Conservation (phyloP, 1,140 invertebrate species). For the Helicoverpa armigera region DNA sequence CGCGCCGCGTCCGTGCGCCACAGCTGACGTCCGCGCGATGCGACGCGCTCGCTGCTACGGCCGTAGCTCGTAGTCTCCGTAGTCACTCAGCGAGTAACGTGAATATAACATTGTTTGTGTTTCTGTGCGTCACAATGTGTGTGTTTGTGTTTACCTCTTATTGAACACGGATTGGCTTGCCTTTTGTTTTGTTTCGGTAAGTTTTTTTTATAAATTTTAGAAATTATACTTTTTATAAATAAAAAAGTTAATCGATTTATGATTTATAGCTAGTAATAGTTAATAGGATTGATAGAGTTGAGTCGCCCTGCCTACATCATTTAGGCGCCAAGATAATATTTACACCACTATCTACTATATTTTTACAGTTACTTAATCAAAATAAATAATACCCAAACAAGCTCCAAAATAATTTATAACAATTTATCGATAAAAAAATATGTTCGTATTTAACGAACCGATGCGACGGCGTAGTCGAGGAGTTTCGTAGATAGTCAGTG, state of each 20-base stretch:
- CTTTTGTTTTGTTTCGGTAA: slow-evolving; percentile 36
- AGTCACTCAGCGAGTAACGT: neutral
- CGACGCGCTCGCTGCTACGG: neutral
- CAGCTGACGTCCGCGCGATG: neutral
- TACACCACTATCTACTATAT: neutral
- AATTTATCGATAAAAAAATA: slow-evolving; percentile 1
- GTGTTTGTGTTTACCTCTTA: slow-evolving; percentile 47
- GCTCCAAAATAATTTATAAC: neutral
- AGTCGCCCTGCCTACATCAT: neutral
- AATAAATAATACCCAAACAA: too few relatives aligned
- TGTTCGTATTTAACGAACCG: slow-evolving; percentile 21
- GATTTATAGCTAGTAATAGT: too few relatives aligned
- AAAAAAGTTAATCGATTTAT: too few relatives aligned
- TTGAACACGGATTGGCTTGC: slow-evolving; percentile 41
- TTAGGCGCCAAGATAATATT: neutral
- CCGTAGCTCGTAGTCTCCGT: slow-evolving; percentile 5
- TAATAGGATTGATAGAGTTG: neutral
- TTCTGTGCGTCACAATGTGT: slow-evolving; percentile 49
- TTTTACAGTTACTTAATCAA: too few relatives aligned
- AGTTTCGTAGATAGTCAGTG: slow-evolving; percentile 5
- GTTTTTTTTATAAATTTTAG: neutral
- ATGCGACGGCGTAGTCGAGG: neutral
- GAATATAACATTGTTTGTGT: slow-evolving; percentile 32
- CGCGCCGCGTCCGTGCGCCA: slow-evolving; percentile 15
- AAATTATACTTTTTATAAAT: too few relatives aligned